These are phyloP conservation scores for Mycteria americana DNA, from an alignment of 2,797 vertebrate species.

Conservation along the genomic window DNA sequence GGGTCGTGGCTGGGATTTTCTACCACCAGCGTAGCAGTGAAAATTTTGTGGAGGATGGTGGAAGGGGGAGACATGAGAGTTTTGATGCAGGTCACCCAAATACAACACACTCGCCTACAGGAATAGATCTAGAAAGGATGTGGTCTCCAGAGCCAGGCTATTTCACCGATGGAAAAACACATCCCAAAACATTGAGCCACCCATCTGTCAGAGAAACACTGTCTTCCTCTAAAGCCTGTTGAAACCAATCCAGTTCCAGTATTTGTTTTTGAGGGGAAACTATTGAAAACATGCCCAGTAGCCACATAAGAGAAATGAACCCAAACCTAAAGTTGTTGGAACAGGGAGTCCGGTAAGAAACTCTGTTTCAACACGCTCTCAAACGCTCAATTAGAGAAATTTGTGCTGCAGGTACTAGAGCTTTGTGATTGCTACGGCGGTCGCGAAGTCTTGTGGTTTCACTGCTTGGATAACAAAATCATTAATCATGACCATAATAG, in stretches of 20 bases:
- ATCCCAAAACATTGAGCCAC: not conserved
- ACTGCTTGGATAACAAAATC: conserved; percentile 37
- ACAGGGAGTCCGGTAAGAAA: not conserved
- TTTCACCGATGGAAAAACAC: not conserved
- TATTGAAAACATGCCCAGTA: not conserved
- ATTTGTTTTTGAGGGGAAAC: not conserved
- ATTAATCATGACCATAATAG: not conserved
- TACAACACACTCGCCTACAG: not conserved
- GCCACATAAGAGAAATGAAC: conserved; percentile 2
- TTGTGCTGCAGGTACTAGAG: not conserved
- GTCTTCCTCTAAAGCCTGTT: not conserved
- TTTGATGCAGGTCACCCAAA: not conserved
- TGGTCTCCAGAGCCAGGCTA: not conserved
- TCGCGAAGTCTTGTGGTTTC: conserved; percentile 24
- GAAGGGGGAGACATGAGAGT: not conserved
- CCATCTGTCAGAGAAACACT: not conserved
- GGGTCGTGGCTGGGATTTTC: not conserved
- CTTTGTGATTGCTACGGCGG: not conserved
- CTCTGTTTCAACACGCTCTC: not conserved
- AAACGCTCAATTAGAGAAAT: not conserved
- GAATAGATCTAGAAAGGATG: not conserved
- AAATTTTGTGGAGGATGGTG: not conserved
- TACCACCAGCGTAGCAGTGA: not conserved
- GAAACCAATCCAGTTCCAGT: not conserved
- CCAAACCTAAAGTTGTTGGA: not conserved